Base-by-base conservation (phyloP, 2,113 vertebrate genomes). In the Peromyscus polionotus region DNA sequence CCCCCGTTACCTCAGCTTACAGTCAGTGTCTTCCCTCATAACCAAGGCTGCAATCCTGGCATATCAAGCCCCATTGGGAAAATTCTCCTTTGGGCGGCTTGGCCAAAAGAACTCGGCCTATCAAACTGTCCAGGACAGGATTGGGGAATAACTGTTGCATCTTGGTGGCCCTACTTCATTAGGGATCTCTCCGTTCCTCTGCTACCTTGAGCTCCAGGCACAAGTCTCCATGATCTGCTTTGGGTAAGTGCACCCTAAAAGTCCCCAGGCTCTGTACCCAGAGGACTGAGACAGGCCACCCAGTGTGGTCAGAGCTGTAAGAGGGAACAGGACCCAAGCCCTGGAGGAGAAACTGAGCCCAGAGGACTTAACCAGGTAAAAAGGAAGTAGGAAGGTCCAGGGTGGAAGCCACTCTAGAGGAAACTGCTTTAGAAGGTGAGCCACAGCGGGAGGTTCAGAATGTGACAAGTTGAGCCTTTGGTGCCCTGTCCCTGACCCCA, bases 321-420 rank as follows among this genome's bases (percentile, higher is more conserved):
- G 39, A 22, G 17, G 61, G 11, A 54, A 5, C 0, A 7, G 16
- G 26, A 5, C 48, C 63, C 17, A 76, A 57, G 11, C n/a, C 83
- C 70, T 68, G 7, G 75, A 90, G 57, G 57, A 93, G n/a, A 67
- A 83, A 90, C 39, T 63, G 84, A 92, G 33, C 70, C 87, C 6
- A 54, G 54, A 96, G 39, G 70, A 88, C 57, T 26, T 72, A 59
- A 72, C 45, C 42, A 51, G 84, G 59, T 61, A 36, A 88, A 87
- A n/a, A 76, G 14, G 70, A 70, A 28, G 10, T 2, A 0, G 51
- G 28, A 51, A 68, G 19, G 24, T 85, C 61, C 39, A 36, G 9
- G 7, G 17, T 80, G 22, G 90, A 9, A n/a, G 28, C 26, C 57
- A 42, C 36, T 51, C 36, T 31, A 3, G 6, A 14, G 24, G 14